Percentiles rank a stretch among this genome's conserved stretches.
Evolutionary conservation across 2,113 vertebrate genomes (phyloP).

Genomic region (Dipodomys ordii): DNA sequence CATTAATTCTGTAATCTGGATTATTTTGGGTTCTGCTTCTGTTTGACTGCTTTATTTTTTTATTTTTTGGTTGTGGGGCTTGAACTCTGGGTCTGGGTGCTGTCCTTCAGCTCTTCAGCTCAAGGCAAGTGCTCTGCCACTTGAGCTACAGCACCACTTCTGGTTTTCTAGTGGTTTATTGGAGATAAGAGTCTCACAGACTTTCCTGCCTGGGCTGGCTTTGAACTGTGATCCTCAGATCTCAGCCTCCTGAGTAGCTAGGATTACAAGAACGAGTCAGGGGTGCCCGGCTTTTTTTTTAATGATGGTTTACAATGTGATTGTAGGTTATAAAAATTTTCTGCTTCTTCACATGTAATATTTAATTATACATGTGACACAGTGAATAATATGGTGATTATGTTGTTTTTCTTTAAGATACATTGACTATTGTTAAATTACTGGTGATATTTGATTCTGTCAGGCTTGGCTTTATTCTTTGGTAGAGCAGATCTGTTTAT

Average conservation of each 20-base stretch:
- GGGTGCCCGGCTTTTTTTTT: background rate
- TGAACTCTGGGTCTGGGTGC: no score
- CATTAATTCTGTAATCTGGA: slow-evolving; percentile 13
- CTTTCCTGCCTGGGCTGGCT: no score
- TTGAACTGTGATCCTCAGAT: no score
- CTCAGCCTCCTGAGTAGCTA: no score
- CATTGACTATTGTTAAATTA: slow-evolving; percentile 23
- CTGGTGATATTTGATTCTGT: background rate
- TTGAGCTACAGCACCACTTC: no score
- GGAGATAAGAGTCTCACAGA: no score
- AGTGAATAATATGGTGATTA: background rate
- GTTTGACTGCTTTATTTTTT: background rate
- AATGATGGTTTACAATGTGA: no score
- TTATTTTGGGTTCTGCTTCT: slow-evolving; percentile 16
- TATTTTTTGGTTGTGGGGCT: no score
- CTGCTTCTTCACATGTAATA: slow-evolving; percentile 7
- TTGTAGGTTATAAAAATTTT: background rate
- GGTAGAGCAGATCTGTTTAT: slow-evolving; percentile 1
- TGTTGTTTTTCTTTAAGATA: slow-evolving; percentile 38
- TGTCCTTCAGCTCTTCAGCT: no score
- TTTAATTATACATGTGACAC: slow-evolving; percentile 14
- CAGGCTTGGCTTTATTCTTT: slow-evolving; percentile 27
- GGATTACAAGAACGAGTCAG: no score
- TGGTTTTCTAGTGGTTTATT: no score
- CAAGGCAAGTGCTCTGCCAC: no score